These are phyloP conservation scores for Dendrophyllia cribrosa DNA, from an alignment of 64 coral and sea anemone species.

Conservation along the genomic window DNA sequence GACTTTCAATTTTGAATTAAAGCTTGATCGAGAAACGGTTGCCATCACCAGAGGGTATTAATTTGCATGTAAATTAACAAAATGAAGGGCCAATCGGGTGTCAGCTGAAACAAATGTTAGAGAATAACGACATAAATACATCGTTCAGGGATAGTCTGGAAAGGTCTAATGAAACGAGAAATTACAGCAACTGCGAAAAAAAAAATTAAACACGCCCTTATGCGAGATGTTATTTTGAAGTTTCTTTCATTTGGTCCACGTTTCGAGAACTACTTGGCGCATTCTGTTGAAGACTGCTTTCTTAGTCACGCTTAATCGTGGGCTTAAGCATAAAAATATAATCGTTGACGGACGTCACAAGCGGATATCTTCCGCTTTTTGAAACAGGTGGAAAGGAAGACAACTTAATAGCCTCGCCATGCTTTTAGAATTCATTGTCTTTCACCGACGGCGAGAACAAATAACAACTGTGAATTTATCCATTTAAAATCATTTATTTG, in stretches of 20 bases:
- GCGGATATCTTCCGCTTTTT: background rate
- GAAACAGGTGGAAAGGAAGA: constrained; percentile 33
- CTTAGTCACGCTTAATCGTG: background rate
- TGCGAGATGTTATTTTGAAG: too few relatives aligned
- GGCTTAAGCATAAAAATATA: background rate
- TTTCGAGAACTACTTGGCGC: too few relatives aligned
- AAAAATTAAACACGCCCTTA: too few relatives aligned
- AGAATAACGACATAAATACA: too few relatives aligned
- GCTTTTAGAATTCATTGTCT: constrained; percentile 13
- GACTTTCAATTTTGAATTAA: background rate
- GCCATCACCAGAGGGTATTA: background rate
- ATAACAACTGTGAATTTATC: background rate
- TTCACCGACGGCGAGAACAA: background rate
- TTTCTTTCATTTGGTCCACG: too few relatives aligned
- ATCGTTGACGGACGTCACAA: background rate
- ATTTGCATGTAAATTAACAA: background rate
- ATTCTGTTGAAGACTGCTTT: too few relatives aligned
- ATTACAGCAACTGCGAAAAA: too few relatives aligned
- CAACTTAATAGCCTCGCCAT: background rate
- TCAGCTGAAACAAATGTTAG: background rate
- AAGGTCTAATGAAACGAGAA: too few relatives aligned
- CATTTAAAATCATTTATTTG: background rate
- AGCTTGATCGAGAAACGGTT: background rate
- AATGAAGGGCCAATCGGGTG: background rate
- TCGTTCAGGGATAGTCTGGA: too few relatives aligned